phyloP scores from a whole-genome alignment of 2,888 invertebrate species.

The Patella depressa region DNA sequence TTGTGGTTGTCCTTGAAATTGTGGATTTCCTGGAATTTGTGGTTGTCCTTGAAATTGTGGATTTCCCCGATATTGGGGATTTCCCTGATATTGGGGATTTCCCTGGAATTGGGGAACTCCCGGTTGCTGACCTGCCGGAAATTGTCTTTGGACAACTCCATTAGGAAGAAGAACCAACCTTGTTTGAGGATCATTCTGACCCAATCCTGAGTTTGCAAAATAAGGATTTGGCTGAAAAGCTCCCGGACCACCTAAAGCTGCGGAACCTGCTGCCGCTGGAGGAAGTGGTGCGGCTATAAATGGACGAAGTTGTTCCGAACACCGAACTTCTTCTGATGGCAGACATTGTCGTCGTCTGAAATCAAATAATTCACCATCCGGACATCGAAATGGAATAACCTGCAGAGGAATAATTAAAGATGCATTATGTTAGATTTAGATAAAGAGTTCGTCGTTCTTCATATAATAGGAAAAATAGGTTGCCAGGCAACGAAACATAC shows the following conservation, averaged over 20 bases:
- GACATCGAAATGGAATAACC: not conserved
- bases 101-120: not conserved
- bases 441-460: no score
- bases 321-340: not conserved
- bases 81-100: no score
- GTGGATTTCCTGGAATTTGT: not conserved
- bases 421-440: no score
- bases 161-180: no score
- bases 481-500: no score
- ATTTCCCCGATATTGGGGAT: no score
- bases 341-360: conserved; percentile 23
- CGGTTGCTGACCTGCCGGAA: not conserved
- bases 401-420: no score
- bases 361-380: not conserved
- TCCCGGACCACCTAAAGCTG: not conserved
- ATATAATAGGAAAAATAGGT: no score
- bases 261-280: not conserved
- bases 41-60: not conserved
- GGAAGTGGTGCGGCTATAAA: not conserved
- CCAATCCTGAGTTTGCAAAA: no score
- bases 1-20: not conserved
- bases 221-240: no score
- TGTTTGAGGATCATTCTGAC: no score
- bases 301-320: not conserved
- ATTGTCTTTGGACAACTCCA: no score